Evolutionary conservation across 2,797 vertebrate genomes (phyloP), one percentile per base, ranked within the genome.

Genomic region (Selene dorsalis): DNA sequence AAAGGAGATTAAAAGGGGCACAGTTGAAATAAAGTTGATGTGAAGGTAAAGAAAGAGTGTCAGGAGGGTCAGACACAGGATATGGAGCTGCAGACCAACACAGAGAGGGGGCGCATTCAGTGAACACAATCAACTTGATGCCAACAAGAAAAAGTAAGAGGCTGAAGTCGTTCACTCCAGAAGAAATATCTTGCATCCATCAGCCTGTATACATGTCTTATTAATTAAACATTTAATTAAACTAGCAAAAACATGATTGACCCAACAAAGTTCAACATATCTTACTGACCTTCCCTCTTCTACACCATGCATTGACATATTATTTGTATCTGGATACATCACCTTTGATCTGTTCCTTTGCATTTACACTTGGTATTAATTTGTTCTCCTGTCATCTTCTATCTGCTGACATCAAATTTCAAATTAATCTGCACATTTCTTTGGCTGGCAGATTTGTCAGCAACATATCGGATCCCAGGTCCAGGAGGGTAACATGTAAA

Each of bases 1-100:
- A 75, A 74, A 74, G 48, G 32, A 55, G 50, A 59, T 75, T 63
- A 69, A 79, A 58, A 52, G 45, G 60, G 39, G 38, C 14, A 75
- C 20, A 48, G 38, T 1, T 53, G 39, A 77, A 39, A 26, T 58
- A 73, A 76, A 83, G 56, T 20, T 62, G 48, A 56, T 45, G 30
- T 59, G 47, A 71, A 72, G 75, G 41, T 62, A 74, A 80, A 53
- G 67, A 71, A 47, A 45, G 22, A 55, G 43, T 58, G 57, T 38
- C 48, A 77, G 18, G 38, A 39, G 26, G 48, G 24, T 32, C n/a
- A 67, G 58, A 50, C 28, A 52, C 10, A 55, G 9, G 4, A 64
- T 53, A 61, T 14, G 63, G 45, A 69, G 10, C 45, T 24, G 60
- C 12, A 64, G 45, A 68, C 30, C 47, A 53, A 68, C 10, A 59